Conservation (phyloP, 2,888 invertebrate genomes). For the Luffia ferchaultella region DNA sequence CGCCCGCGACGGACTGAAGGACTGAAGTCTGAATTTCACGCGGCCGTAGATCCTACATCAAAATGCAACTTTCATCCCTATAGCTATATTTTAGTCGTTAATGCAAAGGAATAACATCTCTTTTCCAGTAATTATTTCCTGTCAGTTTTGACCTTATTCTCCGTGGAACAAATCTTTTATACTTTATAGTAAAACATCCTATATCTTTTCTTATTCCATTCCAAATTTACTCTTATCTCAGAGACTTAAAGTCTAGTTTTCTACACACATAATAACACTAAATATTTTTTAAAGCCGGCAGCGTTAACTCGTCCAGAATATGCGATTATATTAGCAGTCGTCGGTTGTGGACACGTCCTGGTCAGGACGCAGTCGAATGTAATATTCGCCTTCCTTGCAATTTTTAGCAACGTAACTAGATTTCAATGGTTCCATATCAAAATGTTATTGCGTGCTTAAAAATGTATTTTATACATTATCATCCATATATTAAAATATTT, state of each 20-base stretch:
- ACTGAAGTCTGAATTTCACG: neutral
- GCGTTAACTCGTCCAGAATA: neutral
- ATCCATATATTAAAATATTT: too few species aligned
- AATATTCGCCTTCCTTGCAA: too few species aligned
- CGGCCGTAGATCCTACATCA: conserved; percentile 4
- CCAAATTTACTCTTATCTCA: neutral
- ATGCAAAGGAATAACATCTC: neutral
- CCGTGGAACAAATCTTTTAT: conserved; percentile 9
- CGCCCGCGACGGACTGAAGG: conserved; percentile 4
- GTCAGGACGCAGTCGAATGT: too few species aligned
- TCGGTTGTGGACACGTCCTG: too few species aligned
- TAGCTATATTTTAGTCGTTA: neutral
- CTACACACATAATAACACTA: too few species aligned
- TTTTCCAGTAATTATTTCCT: conserved; percentile 30
- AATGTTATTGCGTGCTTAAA: too few species aligned
- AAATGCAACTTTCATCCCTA: neutral
- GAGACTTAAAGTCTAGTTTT: neutral
- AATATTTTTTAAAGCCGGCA: neutral
- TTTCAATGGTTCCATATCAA: too few species aligned
- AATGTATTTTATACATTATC: too few species aligned
- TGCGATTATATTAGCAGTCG: too few species aligned
- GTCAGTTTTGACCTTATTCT: conserved; percentile 33
- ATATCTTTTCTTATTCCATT: too few species aligned
- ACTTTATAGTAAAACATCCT: too few species aligned
- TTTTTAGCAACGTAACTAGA: too few species aligned